phyloP scores from a whole-genome alignment of 2,113 vertebrate genomes.

The Acanthochromis polyacanthus region DNA sequence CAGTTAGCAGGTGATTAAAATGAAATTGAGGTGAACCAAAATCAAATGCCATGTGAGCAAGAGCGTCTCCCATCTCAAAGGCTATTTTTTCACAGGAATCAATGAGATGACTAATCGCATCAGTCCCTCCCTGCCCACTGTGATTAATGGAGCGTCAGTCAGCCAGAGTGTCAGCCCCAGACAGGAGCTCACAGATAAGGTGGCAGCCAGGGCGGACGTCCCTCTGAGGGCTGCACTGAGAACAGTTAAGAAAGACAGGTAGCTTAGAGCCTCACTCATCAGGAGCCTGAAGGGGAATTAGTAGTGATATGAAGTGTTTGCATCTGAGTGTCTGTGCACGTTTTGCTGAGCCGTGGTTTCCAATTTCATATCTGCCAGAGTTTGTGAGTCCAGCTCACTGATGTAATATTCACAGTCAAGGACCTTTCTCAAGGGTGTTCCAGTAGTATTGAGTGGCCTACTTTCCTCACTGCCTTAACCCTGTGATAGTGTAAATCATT shows the following conservation, averaged over 20 bases:
- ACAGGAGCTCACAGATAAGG: constrained; percentile 75
- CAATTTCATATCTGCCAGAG: constrained; percentile 37
- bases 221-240: constrained; percentile 49
- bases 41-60: constrained; percentile 78
- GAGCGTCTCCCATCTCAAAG: constrained; percentile 73
- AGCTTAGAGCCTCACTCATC: constrained; percentile 59
- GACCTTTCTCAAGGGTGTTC: constrained; percentile 64
- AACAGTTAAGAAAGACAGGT: constrained; percentile 66
- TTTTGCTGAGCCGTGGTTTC: constrained; percentile 39
- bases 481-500: constrained; percentile 58
- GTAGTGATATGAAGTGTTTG: constrained; percentile 48
- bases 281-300: constrained; percentile 54
- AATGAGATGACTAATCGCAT: constrained; percentile 87
- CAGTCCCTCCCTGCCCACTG: constrained; percentile 73
- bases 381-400: constrained; percentile 9
- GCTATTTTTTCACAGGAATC: constrained; percentile 78
- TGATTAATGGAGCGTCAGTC: constrained; percentile 85
- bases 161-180: constrained; percentile 70
- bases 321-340: background rate
- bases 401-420: constrained; percentile 58
- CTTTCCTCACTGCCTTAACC: constrained; percentile 43
- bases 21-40: constrained; percentile 83
- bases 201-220: constrained; percentile 49
- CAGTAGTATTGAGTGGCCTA: constrained; percentile 51
- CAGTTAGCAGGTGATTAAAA: constrained; percentile 82